Percentiles rank a stretch among this genome's conserved stretches.
phyloP scores from a whole-genome alignment of 2,888 invertebrate species.

The Balanococcus diminutus region DNA sequence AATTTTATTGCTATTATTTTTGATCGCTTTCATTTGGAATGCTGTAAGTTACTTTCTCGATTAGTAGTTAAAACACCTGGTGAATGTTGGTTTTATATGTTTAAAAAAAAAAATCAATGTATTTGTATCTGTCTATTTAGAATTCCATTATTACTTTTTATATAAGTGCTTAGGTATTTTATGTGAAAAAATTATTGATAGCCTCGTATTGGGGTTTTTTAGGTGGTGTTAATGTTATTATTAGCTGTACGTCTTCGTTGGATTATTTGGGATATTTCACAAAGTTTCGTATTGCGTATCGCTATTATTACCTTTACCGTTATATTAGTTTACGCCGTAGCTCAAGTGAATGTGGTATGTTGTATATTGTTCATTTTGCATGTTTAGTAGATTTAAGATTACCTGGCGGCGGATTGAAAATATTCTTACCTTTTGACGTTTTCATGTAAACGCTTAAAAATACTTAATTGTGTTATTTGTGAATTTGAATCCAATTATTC shows the following conservation, averaged over 20 bases:
- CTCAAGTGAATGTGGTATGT: conserved; percentile 92
- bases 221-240: conserved; percentile 77
- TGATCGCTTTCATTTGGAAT: conserved; percentile 90
- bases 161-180: neutral
- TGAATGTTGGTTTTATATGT: neutral
- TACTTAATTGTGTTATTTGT: neutral
- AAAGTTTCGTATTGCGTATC: conserved; percentile 80
- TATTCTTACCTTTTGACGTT: neutral
- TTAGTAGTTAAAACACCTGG: neutral
- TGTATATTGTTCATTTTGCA: conserved; percentile 40
- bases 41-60: conserved; percentile 63
- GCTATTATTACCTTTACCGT: conserved; percentile 88
- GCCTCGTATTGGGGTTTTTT: conserved; percentile 44
- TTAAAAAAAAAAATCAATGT: neutral
- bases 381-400: neutral
- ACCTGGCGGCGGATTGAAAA: conserved; percentile 13
- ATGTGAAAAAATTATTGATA: conserved; percentile 33
- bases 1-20: conserved; percentile 80
- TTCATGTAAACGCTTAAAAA: neutral
- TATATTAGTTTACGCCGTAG: conserved; percentile 83
- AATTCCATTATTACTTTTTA: neutral
- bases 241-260: conserved; percentile 82
- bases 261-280: conserved; percentile 84
- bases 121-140: neutral
- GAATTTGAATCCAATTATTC: too few relatives aligned